phyloP scores from a whole-genome alignment of 1,140 invertebrate genomes.

The Drosophila pectinifera region DNA sequence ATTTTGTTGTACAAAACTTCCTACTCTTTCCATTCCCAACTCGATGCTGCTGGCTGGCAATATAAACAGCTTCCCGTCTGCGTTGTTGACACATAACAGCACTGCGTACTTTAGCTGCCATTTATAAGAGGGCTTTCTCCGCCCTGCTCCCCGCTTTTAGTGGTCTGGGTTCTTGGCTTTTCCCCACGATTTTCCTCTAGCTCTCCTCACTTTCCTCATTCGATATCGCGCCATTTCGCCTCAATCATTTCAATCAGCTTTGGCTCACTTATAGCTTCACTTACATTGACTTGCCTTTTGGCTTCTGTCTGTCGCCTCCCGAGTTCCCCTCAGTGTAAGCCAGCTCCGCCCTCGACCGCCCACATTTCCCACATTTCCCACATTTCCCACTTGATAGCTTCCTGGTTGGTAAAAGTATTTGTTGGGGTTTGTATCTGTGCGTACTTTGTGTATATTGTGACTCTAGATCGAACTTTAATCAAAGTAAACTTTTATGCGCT shows the following conservation, averaged over 20 bases:
- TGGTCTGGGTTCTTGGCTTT: background rate
- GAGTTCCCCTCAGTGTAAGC: background rate
- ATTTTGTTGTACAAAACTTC: slow-evolving; percentile 64
- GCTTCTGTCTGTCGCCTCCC: slow-evolving; percentile 42
- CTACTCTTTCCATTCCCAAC: slow-evolving; percentile 41
- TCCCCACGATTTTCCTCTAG: background rate
- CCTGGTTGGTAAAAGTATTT: slow-evolving; percentile 59
- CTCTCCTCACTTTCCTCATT: slow-evolving; percentile 25
- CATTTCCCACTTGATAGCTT: slow-evolving; percentile 22
- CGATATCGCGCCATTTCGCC: slow-evolving; percentile 78
- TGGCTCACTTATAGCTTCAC: slow-evolving; percentile 74
- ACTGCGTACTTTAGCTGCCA: slow-evolving; percentile 49
- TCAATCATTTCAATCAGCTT: slow-evolving; percentile 82
- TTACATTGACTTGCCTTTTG: slow-evolving; percentile 81
- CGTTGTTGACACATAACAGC: slow-evolving; percentile 71
- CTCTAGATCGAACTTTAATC: slow-evolving; percentile 79
- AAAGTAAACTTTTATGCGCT: slow-evolving; percentile 81
- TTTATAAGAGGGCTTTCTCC: slow-evolving; percentile 25
- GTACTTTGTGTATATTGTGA: slow-evolving; percentile 58
- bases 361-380: slow-evolving; percentile 2
- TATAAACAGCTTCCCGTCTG: slow-evolving; percentile 57
- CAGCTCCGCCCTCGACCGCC: background rate
- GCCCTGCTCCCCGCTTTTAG: too few relatives aligned
- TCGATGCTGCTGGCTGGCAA: slow-evolving; percentile 55
- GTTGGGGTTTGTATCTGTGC: slow-evolving; percentile 49